Base-by-base conservation (phyloP, 2,888 invertebrate genomes). In the Toxonevra muliebris region DNA sequence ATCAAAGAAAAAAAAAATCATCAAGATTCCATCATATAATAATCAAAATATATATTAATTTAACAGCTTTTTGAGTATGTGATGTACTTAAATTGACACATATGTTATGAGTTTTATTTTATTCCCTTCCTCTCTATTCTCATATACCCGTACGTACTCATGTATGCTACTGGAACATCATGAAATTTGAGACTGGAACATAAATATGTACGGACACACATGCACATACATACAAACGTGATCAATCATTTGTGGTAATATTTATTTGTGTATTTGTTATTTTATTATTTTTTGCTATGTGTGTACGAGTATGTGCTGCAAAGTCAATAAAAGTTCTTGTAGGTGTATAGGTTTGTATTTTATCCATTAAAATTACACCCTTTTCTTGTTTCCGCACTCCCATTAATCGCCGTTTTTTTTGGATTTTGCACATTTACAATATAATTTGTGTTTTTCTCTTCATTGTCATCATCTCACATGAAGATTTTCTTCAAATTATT, bases 121-220 rank as follows among this genome's bases (percentile, higher is more conserved):
- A n/a, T n/a, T n/a, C 30, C 30, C 30, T 30, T 30, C 30, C 30
- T 7, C 30, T 30, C 30, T 30, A 30, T 30, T 4, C 30, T 4
- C 30, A 30, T 30, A 30, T 30, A 30, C 30, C 30, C 30, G 30
- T 30, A 30, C 7, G 30, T 30, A 30, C 30, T 30, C 7, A 7
- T 30, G 30, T 30, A 30, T 30, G 30, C 7, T 30, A n/a, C n/a
- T 40, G 41, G 43, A 10, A 60, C 50, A 20, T 30, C 50, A 48
- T 61, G 61, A 61, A 61, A 61, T 61, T 61, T 20, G 13, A 61
- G 48, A 17, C 45, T 4, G 50, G 30, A 19, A 61, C 48, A 40
- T 10, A 54, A n/a, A n/a, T 15, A 48, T n/a, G 48, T 8, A 30
- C 2, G n/a, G 48, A 12, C 48, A 48, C 48, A 30, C 53, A 17